These are phyloP conservation scores for Tragelaphus imberbis DNA, from an alignment of 2,113 vertebrate genomes.

Conservation along the genomic window DNA sequence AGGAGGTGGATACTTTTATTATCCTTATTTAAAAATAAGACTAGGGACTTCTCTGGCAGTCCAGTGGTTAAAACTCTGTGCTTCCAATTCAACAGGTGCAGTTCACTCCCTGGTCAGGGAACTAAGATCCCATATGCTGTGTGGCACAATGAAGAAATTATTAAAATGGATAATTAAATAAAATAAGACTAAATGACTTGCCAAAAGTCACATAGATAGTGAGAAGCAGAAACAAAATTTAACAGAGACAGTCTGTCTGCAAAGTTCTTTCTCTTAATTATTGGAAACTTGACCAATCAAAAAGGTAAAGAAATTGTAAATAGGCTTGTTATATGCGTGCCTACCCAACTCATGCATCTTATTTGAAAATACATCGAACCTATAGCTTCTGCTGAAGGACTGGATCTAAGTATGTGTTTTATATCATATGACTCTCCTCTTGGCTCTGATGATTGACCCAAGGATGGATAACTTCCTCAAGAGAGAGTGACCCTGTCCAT, in stretches of 20 bases:
- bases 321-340: background rate
- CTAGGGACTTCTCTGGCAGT: background rate
- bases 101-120: background rate
- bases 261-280: background rate
- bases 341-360: background rate
- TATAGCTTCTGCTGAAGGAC: background rate
- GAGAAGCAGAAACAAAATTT: background rate
- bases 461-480: background rate
- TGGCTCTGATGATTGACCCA: background rate
- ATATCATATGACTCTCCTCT: background rate
- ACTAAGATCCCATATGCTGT: background rate
- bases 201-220: background rate
- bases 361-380: background rate
- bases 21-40: background rate
- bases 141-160: background rate
- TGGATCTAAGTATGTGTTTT: background rate
- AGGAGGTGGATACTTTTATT: background rate
- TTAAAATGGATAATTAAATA: background rate
- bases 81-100: background rate
- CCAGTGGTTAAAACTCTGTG: background rate
- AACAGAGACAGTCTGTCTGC: background rate
- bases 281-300: background rate
- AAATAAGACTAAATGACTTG: background rate
- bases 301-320: background rate
- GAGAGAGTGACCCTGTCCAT: background rate